Conservation (phyloP, 2,888 invertebrate genomes). For the Phalera bucephala region DNA sequence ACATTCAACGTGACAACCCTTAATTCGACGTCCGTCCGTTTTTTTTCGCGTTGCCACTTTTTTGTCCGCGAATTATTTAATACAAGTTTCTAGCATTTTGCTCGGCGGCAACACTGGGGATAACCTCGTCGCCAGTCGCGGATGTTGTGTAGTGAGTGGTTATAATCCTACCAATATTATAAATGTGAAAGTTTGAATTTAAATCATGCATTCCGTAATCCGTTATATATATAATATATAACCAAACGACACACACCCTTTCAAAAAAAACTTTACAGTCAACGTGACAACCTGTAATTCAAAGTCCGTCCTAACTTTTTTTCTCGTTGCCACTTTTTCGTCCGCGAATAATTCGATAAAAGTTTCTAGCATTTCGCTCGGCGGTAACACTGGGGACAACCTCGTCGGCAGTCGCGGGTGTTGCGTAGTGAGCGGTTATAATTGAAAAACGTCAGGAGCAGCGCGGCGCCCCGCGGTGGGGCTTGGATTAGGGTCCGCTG, state of each 20-base stretch:
- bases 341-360: conserved; percentile 1
- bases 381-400: conserved; percentile 1
- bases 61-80: neutral
- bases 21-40: no score
- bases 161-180: no score
- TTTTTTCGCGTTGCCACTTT: no score
- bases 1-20: no score
- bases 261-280: no score
- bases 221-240: no score
- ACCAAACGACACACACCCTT: no score
- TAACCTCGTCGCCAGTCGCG: conserved; percentile 43
- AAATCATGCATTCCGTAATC: no score
- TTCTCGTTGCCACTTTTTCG: no score
- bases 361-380: neutral
- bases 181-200: no score
- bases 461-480: conserved; percentile 68
- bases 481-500: conserved; percentile 69
- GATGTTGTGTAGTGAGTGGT: conserved; percentile 72
- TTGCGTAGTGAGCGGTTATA: conserved; percentile 72
- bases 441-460: conserved; percentile 67
- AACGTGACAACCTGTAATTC: no score
- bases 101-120: neutral
- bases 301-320: no score
- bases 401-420: conserved; percentile 56
- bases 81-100: neutral